Base-by-base conservation (phyloP, 1,140 invertebrate species). In the Lutraria rhynchaena region DNA sequence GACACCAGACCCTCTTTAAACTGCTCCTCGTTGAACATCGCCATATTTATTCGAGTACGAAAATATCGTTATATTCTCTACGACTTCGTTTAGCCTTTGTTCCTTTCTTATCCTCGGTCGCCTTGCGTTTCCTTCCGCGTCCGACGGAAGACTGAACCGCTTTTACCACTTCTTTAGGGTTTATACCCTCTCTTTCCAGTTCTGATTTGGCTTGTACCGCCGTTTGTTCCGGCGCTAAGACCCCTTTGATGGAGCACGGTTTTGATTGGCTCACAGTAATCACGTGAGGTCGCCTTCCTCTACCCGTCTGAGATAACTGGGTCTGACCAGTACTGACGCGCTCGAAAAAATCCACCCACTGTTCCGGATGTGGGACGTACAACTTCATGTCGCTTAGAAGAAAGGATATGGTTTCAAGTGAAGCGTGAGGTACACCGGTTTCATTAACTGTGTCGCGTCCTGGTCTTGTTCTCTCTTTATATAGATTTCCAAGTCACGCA, bases 321-420 rank as follows among this genome's bases (percentile, higher is more conserved):
- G 69, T 71, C 55, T 71, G 15, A 22, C 69, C 69, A 24, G 17
- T 55, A 22, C 31, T 71, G n/a, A 71, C 69, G 2, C 51, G 49
- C 24, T 71, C 27, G 24, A 77, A 83, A 83, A 77, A 78, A 22
- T 74, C 13, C 11, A 83, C 24, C 82, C 75, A 83, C 37, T 74
- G 71, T 57, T 77, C 67, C 19, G 69, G 73, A 71, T 83, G 61
- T 17, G 81, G 73, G 15, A 76, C 31, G 37, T 63, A 71, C 31
- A 76, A 31, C 31, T 73, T 77, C 22, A 58, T 74, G 60, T 29
- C 41, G 27, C 27, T 67, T 19, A 71, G 22, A 41, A 75, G 31
- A 75, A 75, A 2, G 71, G 53, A 71, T 55, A 71, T 4, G 22
- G 37, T 61, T 60, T 74, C 24, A 73, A 55, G 53, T 71, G 69